Evolutionary conservation across 2,888 invertebrate genomes (phyloP).

Genomic region (Tineola bisselliella): DNA sequence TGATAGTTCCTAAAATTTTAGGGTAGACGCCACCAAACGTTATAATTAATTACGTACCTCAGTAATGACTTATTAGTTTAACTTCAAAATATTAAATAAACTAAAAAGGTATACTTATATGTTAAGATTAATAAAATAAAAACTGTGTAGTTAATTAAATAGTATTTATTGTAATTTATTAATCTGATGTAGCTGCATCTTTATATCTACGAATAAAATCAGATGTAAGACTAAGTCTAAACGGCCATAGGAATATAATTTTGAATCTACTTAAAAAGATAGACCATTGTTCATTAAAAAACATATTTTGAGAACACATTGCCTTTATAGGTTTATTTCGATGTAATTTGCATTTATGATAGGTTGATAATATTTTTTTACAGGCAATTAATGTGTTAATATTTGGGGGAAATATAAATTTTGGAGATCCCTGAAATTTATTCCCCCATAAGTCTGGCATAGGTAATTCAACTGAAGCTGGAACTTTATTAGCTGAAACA

Average conservation of each 20-base stretch:
- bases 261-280: background rate
- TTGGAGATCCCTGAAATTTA: background rate
- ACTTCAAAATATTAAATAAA: no score
- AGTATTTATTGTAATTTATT: no score
- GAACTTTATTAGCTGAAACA: background rate
- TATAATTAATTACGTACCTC: no score
- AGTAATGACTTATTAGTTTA: no score
- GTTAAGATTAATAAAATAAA: no score
- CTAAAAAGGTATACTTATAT: no score
- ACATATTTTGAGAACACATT: background rate
- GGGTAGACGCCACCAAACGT: no score
- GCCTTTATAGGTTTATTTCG: background rate
- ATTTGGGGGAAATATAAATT: background rate
- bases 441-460: background rate
- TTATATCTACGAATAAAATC: background rate
- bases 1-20: no score
- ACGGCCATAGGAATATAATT: background rate
- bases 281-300: background rate
- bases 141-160: no score
- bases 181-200: no score
- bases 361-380: background rate
- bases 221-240: background rate
- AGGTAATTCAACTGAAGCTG: background rate
- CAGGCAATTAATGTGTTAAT: background rate
- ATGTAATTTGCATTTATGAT: background rate